Evolutionary conservation across 2,888 invertebrate species (phyloP).

Genomic region (Phorcus lineatus): DNA sequence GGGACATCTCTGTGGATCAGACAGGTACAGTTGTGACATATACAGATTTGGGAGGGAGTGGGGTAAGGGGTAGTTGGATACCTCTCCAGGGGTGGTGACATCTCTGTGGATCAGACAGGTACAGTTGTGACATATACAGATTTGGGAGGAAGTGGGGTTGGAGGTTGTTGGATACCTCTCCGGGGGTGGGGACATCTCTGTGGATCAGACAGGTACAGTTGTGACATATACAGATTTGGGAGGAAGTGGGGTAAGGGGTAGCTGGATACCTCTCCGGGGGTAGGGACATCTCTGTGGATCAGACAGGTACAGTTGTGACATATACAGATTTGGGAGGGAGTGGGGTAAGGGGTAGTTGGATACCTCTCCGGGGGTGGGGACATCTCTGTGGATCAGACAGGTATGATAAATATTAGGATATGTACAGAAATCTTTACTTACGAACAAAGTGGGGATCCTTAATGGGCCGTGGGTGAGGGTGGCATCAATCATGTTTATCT

Average conservation of each 20-base stretch:
- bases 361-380: too few relatives aligned
- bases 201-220: slow-evolving; percentile 30
- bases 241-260: slow-evolving; percentile 14
- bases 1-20: slow-evolving; percentile 39
- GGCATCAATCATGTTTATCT: too few relatives aligned
- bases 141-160: too few relatives aligned
- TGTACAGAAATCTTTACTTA: too few relatives aligned
- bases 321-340: too few relatives aligned
- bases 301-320: not conserved
- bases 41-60: too few relatives aligned
- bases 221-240: too few relatives aligned
- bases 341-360: too few relatives aligned
- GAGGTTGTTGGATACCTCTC: slow-evolving; percentile 43
- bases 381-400: too few relatives aligned
- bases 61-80: slow-evolving; percentile 43
- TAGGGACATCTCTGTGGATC: slow-evolving; percentile 39
- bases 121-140: not conserved
- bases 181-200: slow-evolving; percentile 42
- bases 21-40: not conserved
- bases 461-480: too few relatives aligned
- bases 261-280: slow-evolving; percentile 54
- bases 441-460: too few relatives aligned
- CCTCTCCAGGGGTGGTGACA: slow-evolving; percentile 45
- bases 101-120: slow-evolving; percentile 36
- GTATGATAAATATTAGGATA: too few relatives aligned